These are phyloP conservation scores for Tillus elongatus DNA, from an alignment of 2,888 invertebrate genomes.

Conservation along the genomic window DNA sequence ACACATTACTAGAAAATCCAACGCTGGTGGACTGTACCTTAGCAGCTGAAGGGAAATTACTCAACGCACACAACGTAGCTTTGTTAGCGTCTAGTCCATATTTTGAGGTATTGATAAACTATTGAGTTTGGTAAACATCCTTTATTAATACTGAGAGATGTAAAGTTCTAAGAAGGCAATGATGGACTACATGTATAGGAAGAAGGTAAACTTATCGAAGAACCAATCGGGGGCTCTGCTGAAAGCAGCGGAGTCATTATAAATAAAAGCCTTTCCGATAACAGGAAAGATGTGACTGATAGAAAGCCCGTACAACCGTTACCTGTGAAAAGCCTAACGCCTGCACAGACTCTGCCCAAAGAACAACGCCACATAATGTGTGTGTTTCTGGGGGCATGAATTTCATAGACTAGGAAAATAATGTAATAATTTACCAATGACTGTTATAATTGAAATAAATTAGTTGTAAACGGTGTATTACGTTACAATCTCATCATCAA, in stretches of 20 bases:
- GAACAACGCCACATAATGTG: conserved; percentile 42
- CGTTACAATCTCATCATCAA: too few relatives aligned
- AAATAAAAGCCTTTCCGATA: conserved; percentile 85
- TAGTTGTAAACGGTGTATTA: too few relatives aligned
- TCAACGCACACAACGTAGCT: conserved; percentile 92
- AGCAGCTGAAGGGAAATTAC: conserved; percentile 84
- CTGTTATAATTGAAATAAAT: too few relatives aligned
- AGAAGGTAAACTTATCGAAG: conserved; percentile 87
- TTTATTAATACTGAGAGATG: conserved; percentile 84
- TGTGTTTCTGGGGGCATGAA: too few relatives aligned
- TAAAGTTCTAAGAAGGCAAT: conserved; percentile 86
- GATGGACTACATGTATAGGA: conserved; percentile 92
- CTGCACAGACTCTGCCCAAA: conserved; percentile 38
- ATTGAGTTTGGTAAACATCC: conserved; percentile 88
- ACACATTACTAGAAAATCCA: conserved; percentile 82
- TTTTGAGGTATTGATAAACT: conserved; percentile 62
- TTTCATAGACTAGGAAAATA: too few relatives aligned
- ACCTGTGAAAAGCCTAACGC: conserved; percentile 39
- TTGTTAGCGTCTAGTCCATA: conserved; percentile 88
- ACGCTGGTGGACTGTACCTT: conserved; percentile 89
- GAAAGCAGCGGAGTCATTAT: conserved; percentile 83
- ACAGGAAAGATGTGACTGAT: conserved; percentile 53
- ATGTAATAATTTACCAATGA: too few relatives aligned
- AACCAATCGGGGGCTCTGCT: conserved; percentile 81
- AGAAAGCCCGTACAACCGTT: conserved; percentile 40